Evolutionary conservation across 2,888 invertebrate species (phyloP).

Genomic region (Euspilapteryx auroguttella): DNA sequence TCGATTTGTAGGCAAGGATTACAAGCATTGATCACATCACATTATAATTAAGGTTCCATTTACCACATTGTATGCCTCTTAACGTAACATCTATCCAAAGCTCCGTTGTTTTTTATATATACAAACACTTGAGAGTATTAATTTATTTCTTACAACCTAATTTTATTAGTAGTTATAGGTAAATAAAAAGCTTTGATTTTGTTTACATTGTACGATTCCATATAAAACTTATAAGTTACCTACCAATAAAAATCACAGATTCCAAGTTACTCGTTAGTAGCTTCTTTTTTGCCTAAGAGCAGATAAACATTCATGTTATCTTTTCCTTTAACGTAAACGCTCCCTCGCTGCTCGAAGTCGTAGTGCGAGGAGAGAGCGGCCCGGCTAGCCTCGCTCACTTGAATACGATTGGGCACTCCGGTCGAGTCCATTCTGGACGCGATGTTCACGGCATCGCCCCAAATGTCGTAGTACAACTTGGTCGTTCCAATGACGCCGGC

Average conservation of each 20-base stretch:
- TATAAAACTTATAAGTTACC: too few relatives aligned
- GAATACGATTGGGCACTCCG: conserved; percentile 83
- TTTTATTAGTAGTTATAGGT: too few relatives aligned
- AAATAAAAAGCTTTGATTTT: too few relatives aligned
- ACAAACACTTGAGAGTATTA: too few relatives aligned
- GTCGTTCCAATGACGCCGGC: conserved; percentile 96
- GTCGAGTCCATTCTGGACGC: conserved; percentile 98
- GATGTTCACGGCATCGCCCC: conserved; percentile 98
- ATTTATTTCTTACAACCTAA: too few relatives aligned
- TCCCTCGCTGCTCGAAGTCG: conserved; percentile 89
- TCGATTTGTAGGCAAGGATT: conserved; percentile 28
- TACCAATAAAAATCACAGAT: conserved; percentile 49
- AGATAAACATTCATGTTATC: conserved; percentile 93
- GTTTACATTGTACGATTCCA: too few relatives aligned
- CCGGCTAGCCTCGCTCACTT: conserved; percentile 77
- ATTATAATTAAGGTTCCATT: too few relatives aligned
- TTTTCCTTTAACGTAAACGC: conserved; percentile 95
- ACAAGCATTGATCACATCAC: too few relatives aligned
- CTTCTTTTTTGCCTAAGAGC: conserved; percentile 57
- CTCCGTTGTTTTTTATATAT: too few relatives aligned
- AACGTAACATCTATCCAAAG: too few relatives aligned
- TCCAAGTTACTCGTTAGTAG: too few relatives aligned
- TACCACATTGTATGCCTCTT: too few relatives aligned
- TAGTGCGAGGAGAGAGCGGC: conserved; percentile 72
- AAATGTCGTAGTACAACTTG: conserved; percentile 95